These are phyloP conservation scores for Erpornis zantholeuca DNA, from an alignment of 2,113 vertebrate species.

Conservation along the genomic window DNA sequence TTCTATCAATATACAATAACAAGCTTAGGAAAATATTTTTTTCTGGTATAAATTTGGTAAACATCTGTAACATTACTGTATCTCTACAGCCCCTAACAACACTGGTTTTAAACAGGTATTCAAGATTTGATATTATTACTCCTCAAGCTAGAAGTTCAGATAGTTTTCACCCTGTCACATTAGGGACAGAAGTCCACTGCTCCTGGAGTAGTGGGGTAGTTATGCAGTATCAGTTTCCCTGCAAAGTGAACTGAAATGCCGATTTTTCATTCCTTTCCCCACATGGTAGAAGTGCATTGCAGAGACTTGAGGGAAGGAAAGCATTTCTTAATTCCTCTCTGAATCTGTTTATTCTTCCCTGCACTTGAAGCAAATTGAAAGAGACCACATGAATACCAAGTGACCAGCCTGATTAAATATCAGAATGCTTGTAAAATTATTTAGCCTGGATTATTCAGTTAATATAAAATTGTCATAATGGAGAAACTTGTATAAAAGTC, in stretches of 20 bases:
- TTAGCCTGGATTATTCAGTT: background rate
- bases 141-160: background rate
- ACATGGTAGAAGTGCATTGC: background rate
- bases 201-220: too few species aligned
- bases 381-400: background rate
- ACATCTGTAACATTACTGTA: background rate
- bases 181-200: background rate
- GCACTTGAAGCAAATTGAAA: background rate
- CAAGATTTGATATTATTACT: background rate
- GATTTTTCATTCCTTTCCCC: background rate
- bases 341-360: background rate
- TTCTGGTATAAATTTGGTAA: background rate
- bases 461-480: background rate
- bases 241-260: background rate
- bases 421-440: background rate
- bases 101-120: background rate
- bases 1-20: background rate
- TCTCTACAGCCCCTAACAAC: background rate
- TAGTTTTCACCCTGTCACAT: background rate
- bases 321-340: background rate
- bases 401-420: background rate
- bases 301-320: background rate
- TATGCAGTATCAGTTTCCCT: background rate
- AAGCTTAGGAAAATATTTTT: background rate
- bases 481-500: background rate